Percentiles rank a stretch among this genome's conserved stretches.
These are phyloP conservation scores for Propithecus coquereli DNA, from an alignment of 2,113 vertebrate genomes.

Conservation along the genomic window DNA sequence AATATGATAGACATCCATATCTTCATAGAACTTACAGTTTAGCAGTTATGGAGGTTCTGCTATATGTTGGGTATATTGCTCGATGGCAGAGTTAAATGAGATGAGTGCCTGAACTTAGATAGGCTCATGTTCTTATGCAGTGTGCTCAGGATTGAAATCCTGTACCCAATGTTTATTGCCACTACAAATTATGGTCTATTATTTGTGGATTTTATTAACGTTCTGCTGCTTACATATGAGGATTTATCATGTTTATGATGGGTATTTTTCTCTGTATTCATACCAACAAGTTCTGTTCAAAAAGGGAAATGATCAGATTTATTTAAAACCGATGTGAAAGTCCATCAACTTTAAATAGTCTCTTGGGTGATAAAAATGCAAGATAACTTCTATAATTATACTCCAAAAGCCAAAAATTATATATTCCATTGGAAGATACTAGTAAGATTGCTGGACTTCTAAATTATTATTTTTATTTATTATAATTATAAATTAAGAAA, in stretches of 20 bases:
- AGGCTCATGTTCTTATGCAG: not conserved
- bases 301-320: not conserved
- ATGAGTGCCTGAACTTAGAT: not conserved
- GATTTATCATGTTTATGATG: not conserved
- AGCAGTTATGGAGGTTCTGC: not conserved
- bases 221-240: not conserved
- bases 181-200: not conserved
- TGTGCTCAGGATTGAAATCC: not conserved
- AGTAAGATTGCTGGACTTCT: not conserved
- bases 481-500: not conserved
- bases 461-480: not conserved
- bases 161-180: not conserved
- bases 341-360: not conserved
- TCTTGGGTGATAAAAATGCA: not conserved
- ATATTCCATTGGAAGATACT: not conserved
- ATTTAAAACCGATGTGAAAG: not conserved
- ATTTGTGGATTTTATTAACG: not conserved
- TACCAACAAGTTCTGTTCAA: not conserved
- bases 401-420: not conserved
- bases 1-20: not conserved
- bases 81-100: not conserved
- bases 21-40: not conserved
- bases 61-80: not conserved
- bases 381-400: not conserved
- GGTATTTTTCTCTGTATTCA: not conserved